Evolutionary conservation across 2,888 invertebrate species (phyloP).

Genomic region (Drosophila birchii): DNA sequence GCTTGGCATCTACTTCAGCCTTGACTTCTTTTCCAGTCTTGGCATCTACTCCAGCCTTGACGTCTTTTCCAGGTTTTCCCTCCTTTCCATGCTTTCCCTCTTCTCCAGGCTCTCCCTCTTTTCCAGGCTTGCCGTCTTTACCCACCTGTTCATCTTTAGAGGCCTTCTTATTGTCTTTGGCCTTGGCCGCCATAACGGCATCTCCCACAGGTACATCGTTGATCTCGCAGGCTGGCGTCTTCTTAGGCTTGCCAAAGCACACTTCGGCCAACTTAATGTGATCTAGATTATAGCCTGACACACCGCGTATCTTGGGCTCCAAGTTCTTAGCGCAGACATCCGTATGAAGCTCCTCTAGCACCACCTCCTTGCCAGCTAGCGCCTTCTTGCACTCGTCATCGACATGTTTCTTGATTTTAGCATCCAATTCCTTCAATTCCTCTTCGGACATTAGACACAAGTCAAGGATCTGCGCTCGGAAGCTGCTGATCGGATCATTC

Average conservation of each 20-base stretch:
- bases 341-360: conserved; percentile 89
- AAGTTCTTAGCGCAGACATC: conserved; percentile 90
- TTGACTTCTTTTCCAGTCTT: neutral
- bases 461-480: conserved; percentile 92
- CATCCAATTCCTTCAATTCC: conserved; percentile 58
- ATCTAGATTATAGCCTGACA: conserved; percentile 44
- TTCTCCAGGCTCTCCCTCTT: conserved; percentile 3
- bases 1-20: neutral
- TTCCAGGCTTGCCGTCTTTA: neutral
- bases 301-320: conserved; percentile 88
- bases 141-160: neutral
- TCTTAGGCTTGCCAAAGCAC: conserved; percentile 59
- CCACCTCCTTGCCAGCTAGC: conserved; percentile 90
- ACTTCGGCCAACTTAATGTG: conserved; percentile 55
- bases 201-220: conserved; percentile 26
- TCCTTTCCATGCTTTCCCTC: neutral
- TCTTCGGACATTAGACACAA: conserved; percentile 87
- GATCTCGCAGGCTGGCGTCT: conserved; percentile 51
- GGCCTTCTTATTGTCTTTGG: conserved; percentile 5
- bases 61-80: neutral
- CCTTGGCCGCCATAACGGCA: conserved; percentile 1
- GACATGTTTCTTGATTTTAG: conserved; percentile 88
- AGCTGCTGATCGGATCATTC: conserved; percentile 97
- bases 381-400: conserved; percentile 91
- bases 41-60: neutral